phyloP scores from a whole-genome alignment of 2,888 invertebrate genomes.

The Caenorhabditis sp. region DNA sequence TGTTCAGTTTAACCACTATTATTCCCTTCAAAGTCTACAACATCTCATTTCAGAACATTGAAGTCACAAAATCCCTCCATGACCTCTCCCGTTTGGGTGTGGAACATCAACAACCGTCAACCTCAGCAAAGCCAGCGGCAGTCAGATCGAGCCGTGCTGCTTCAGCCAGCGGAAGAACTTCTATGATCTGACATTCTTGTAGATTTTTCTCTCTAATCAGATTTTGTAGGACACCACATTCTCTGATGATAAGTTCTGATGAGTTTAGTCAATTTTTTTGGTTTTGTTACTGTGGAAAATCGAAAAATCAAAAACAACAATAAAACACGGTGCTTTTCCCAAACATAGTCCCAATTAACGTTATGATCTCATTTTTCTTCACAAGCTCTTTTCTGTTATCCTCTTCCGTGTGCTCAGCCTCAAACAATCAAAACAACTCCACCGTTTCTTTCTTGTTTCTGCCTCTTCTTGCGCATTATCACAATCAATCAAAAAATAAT shows the following conservation, averaged over 20 bases:
- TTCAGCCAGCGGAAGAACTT: conserved; percentile 65
- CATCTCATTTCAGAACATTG: conserved; percentile 50
- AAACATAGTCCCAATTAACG: conserved; percentile 30
- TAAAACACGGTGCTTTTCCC: conserved; percentile 25
- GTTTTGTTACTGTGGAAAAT: conserved; percentile 7
- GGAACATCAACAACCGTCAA: conserved; percentile 41
- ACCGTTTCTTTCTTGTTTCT: conserved; percentile 16
- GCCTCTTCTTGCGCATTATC: conserved; percentile 54
- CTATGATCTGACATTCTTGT: conserved; percentile 37
- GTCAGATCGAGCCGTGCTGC: conserved; percentile 66
- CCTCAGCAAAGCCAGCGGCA: conserved; percentile 7
- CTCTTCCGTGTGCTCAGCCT: conserved; percentile 14
- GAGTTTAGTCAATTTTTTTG: not conserved
- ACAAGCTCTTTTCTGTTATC: not conserved
- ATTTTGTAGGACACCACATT: not conserved
- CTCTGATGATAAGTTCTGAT: too few species aligned
- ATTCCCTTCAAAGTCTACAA: not conserved
- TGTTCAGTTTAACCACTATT: not conserved
- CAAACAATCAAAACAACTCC: conserved; percentile 11
- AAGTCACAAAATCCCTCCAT: conserved; percentile 70
- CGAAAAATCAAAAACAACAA: conserved; percentile 17
- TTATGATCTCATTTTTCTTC: not conserved
- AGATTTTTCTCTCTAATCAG: too few species aligned
- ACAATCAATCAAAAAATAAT: conserved; percentile 10
- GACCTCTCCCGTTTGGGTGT: conserved; percentile 62